Conservation (phyloP, 2,888 invertebrate species). For the Metallyticus violacea region DNA sequence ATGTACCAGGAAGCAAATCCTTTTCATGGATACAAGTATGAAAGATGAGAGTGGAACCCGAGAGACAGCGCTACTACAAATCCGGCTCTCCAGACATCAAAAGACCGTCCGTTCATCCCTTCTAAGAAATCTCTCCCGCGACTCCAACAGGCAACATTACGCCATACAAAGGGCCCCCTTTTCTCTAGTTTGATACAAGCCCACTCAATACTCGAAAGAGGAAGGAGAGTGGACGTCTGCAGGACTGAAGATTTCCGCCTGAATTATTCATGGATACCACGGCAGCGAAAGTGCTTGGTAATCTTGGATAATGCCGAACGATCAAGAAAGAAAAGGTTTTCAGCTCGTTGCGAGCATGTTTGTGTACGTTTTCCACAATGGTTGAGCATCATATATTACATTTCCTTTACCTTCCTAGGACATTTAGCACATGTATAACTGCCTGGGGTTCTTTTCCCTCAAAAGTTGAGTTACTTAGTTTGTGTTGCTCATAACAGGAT, state of each 20-base stretch:
- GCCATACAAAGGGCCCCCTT: no score
- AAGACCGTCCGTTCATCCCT: not conserved
- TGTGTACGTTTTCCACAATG: not conserved
- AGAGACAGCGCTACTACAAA: no score
- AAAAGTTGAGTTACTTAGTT: no score
- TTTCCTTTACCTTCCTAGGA: no score
- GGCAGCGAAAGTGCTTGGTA: not conserved
- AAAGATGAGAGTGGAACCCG: not conserved
- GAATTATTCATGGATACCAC: not conserved
- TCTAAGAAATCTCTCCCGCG: not conserved
- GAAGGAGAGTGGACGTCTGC: not conserved
- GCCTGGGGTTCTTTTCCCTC: no score
- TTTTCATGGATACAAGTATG: not conserved
- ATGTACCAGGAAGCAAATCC: no score
- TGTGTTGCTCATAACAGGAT: no score
- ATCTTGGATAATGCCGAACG: not conserved
- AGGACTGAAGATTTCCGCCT: not conserved
- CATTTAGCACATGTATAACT: no score
- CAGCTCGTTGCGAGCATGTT: not conserved
- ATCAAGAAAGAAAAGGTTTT: not conserved
- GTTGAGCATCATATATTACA: no score
- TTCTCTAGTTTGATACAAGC: no score
- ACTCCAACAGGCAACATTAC: not conserved
- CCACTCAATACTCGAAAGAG: not conserved
- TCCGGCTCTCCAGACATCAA: not conserved